Evolutionary conservation across 1,140 invertebrate species (phyloP).

Genomic region (Drosophila pandora): DNA sequence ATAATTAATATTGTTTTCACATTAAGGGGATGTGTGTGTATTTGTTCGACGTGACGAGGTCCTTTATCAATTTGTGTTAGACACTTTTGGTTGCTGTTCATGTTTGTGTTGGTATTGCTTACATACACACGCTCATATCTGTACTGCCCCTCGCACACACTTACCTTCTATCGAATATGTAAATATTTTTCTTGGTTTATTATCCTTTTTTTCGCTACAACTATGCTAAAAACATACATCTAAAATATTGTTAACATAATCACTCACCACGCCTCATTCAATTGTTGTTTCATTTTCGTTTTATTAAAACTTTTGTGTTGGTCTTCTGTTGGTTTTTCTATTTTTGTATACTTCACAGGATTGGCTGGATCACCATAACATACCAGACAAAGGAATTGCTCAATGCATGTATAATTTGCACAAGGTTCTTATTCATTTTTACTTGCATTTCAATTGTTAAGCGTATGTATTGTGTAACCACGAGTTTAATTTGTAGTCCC

Average conservation of each 20-base stretch:
- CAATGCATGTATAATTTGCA: slow-evolving; percentile 84
- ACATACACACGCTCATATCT: slow-evolving; percentile 11
- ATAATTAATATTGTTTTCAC: slow-evolving; percentile 69
- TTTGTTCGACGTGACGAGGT: background rate
- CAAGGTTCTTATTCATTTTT: slow-evolving; percentile 80
- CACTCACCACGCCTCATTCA: slow-evolving; percentile 71
- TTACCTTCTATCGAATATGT: slow-evolving; percentile 19
- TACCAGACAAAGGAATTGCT: slow-evolving; percentile 82
- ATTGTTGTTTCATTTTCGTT: slow-evolving; percentile 53
- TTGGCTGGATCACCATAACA: slow-evolving; percentile 84
- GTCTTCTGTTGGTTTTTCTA: slow-evolving; percentile 53
- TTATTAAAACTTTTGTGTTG: slow-evolving; percentile 19
- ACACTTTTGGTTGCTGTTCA: slow-evolving; percentile 29
- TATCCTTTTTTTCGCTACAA: slow-evolving; percentile 11
- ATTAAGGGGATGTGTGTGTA: slow-evolving; percentile 16
- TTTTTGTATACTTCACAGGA: slow-evolving; percentile 78
- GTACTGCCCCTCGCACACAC: slow-evolving; percentile 15
- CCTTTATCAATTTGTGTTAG: slow-evolving; percentile 60
- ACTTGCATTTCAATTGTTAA: slow-evolving; percentile 50
- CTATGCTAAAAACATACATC: background rate
- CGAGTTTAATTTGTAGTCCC: background rate
- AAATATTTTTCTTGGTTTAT: slow-evolving; percentile 14
- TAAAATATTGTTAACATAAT: slow-evolving; percentile 43
- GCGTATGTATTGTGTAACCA: slow-evolving; percentile 6
- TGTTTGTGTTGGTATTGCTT: slow-evolving; percentile 20